phyloP scores from a whole-genome alignment of 1,140 invertebrate genomes.

The Cherax destructor region DNA sequence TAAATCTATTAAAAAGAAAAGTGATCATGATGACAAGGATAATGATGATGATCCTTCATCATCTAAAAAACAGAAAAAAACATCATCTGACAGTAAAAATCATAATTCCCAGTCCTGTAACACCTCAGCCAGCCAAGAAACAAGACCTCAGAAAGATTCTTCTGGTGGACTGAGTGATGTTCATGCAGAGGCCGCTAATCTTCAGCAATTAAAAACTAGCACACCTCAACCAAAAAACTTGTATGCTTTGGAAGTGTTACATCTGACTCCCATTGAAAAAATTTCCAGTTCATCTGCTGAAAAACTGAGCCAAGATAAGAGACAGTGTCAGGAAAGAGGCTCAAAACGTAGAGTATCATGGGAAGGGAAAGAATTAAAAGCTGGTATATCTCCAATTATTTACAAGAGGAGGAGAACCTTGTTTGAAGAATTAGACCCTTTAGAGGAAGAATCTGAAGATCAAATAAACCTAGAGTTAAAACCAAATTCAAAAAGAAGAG shows the following conservation, averaged over 20 bases:
- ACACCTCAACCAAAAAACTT: slow-evolving; percentile 38
- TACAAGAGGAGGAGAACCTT: slow-evolving; percentile 23
- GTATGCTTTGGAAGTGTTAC: background rate
- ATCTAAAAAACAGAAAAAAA: slow-evolving; percentile 4
- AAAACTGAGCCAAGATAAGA: background rate
- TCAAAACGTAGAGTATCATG: slow-evolving; percentile 40
- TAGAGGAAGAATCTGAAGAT: slow-evolving; percentile 5
- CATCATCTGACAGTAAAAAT: slow-evolving; percentile 4
- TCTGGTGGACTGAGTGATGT: background rate
- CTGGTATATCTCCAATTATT: slow-evolving; percentile 5
- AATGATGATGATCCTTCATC: slow-evolving; percentile 30
- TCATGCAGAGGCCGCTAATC: background rate
- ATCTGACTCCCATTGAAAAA: slow-evolving; percentile 44
- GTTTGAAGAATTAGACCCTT: slow-evolving; percentile 3
- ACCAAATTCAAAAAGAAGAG: slow-evolving; percentile 22
- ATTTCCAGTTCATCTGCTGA: background rate
- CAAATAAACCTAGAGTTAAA: background rate
- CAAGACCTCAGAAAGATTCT: background rate
- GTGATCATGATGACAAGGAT: slow-evolving; percentile 16
- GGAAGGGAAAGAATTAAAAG: slow-evolving; percentile 11
- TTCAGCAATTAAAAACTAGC: slow-evolving; percentile 13
- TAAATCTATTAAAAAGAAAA: slow-evolving; percentile 50
- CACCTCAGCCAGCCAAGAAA: background rate
- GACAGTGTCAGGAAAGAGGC: background rate
- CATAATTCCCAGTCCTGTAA: background rate